These are phyloP conservation scores for Drosophila nr. perissopoda DNA, from an alignment of 2,888 invertebrate genomes.

Conservation along the genomic window DNA sequence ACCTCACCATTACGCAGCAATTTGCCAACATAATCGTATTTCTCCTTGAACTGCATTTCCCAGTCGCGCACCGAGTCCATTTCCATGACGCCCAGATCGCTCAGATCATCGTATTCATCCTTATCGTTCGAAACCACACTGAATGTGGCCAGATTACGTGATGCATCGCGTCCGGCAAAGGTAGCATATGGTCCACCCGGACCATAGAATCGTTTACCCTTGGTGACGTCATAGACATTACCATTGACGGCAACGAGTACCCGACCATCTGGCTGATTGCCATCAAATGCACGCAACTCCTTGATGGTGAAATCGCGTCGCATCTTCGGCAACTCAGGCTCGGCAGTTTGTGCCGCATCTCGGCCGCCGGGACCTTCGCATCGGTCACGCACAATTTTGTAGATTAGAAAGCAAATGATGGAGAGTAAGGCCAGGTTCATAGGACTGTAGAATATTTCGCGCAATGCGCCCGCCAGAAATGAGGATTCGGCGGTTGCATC, in stretches of 20 bases:
- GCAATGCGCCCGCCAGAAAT: constrained; percentile 81
- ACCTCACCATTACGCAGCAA: constrained; percentile 96
- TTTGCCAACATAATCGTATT: constrained; percentile 95
- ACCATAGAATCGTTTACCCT: constrained; percentile 95
- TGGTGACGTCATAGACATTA: constrained; percentile 97
- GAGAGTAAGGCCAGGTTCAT: constrained; percentile 89
- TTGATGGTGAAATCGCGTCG: constrained; percentile 95
- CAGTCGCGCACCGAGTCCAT: constrained; percentile 98
- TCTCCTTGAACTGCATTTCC: constrained; percentile 99
- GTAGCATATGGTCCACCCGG: constrained; percentile 98
- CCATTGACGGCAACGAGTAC: constrained; percentile 97
- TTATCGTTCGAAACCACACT: constrained; percentile 91
- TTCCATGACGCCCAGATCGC: constrained; percentile 95
- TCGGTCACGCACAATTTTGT: constrained; percentile 89
- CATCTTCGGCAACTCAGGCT: constrained; percentile 91
- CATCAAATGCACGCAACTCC: constrained; percentile 94
- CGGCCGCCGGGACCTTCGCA: constrained; percentile 83
- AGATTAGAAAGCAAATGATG: constrained; percentile 89
- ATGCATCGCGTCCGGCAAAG: constrained; percentile 98
- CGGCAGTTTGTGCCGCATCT: constrained; percentile 67
- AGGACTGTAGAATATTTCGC: constrained; percentile 89
- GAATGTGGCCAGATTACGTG: constrained; percentile 97
- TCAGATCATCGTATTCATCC: constrained; percentile 97
- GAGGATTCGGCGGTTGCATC: constrained; percentile 53
- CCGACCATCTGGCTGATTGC: constrained; percentile 93